phyloP scores from a whole-genome alignment of 2,113 vertebrate species.

The Micromys minutus region DNA sequence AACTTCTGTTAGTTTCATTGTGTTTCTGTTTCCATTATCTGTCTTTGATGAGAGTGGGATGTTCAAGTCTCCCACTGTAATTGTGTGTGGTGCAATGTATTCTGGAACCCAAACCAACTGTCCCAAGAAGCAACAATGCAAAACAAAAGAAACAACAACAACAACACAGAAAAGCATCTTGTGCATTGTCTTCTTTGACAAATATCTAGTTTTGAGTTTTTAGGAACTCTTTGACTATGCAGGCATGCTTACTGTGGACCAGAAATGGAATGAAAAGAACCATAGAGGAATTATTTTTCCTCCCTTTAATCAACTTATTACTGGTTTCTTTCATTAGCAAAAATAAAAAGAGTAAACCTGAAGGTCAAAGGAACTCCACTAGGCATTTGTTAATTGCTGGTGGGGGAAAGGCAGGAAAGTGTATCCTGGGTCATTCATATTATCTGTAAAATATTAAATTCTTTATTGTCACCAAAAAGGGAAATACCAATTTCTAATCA shows the following conservation, averaged over 20 bases:
- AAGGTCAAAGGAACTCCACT: neutral
- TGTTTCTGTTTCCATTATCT: too few species aligned
- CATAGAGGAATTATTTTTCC: too few species aligned
- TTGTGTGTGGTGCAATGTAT: too few species aligned
- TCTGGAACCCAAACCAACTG: too few species aligned
- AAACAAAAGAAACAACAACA: too few species aligned
- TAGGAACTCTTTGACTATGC: accelerated
- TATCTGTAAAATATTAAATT: neutral
- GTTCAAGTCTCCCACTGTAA: too few species aligned
- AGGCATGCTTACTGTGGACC: neutral
- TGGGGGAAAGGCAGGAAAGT: neutral
- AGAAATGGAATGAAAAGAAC: neutral
- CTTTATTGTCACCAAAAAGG: neutral
- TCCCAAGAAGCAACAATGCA: too few species aligned
- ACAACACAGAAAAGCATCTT: neutral
- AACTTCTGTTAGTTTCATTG: too few species aligned
- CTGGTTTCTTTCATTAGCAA: neutral
- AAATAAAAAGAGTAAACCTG: neutral
- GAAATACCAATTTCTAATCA: neutral
- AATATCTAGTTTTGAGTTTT: neutral
- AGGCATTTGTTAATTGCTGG: neutral
- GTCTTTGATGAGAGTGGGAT: too few species aligned
- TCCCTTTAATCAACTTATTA: accelerated
- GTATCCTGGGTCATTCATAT: too few species aligned
- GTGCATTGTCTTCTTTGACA: neutral